phyloP scores from a whole-genome alignment of 1,140 invertebrate genomes.

The Zaprionus davidi region DNA sequence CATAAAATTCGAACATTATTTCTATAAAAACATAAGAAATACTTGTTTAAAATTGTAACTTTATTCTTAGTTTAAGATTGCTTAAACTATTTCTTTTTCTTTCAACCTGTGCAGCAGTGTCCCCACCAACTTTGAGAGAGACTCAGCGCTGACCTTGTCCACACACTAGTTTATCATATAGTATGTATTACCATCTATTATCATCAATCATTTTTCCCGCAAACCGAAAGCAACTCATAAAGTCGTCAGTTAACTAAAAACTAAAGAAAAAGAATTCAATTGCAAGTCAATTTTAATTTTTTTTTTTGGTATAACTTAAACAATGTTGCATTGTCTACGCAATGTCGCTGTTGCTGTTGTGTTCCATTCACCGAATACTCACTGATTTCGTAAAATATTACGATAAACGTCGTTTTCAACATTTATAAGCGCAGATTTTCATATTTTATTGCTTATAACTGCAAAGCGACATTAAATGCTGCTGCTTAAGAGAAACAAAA shows the following conservation, averaged over 20 bases:
- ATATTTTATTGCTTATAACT: constrained; percentile 80
- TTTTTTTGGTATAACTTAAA: constrained; percentile 10
- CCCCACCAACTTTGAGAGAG: too few species aligned
- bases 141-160: constrained; percentile 24
- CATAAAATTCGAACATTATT: neutral
- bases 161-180: constrained; percentile 11
- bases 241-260: constrained; percentile 14
- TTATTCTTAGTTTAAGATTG: neutral
- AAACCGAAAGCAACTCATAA: constrained; percentile 21
- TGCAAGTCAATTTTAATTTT: constrained; percentile 37
- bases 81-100: neutral
- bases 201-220: constrained; percentile 27
- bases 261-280: constrained; percentile 22
- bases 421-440: constrained; percentile 70
- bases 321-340: constrained; percentile 47
- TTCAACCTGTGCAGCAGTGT: neutral
- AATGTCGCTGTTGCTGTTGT: constrained; percentile 23
- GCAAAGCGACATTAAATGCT: constrained; percentile 83
- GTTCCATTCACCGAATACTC: constrained; percentile 62
- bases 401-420: constrained; percentile 73
- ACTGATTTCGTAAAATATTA: constrained; percentile 81
- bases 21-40: neutral
- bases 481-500: constrained; percentile 73
- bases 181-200: constrained; percentile 15
- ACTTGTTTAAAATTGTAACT: neutral